Percentiles rank a stretch among this genome's conserved stretches.
phyloP scores from a whole-genome alignment of 2,113 vertebrate genomes.

The Pteropus alecto region DNA sequence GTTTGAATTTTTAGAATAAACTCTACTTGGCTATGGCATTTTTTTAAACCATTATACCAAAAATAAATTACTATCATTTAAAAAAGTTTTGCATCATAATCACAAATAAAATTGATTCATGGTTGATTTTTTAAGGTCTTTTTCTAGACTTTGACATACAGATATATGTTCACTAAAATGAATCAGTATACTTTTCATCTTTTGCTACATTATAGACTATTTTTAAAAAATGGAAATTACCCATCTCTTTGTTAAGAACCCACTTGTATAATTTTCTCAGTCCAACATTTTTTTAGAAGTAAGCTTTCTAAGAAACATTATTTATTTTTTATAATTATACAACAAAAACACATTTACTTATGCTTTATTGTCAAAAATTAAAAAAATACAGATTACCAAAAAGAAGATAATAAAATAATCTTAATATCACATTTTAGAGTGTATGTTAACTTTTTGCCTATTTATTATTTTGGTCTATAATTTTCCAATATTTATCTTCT shows the following conservation, averaged over 20 bases:
- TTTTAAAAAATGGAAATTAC: neutral
- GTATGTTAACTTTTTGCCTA: neutral
- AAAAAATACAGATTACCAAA: neutral
- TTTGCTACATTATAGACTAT: neutral
- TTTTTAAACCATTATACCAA: neutral
- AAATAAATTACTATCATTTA: neutral
- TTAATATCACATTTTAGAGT: neutral
- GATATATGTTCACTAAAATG: neutral
- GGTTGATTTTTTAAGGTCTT: neutral
- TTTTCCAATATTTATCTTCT: neutral
- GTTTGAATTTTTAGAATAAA: neutral
- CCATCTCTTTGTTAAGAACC: neutral
- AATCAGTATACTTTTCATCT: neutral
- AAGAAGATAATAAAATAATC: neutral
- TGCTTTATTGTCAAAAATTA: neutral
- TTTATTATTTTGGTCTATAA: neutral
- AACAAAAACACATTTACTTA: neutral
- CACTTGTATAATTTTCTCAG: neutral
- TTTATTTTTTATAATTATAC: neutral
- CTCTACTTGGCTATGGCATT: neutral
- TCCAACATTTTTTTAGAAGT: neutral
- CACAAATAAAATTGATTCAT: neutral
- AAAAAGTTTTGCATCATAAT: neutral
- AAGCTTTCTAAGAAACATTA: neutral
- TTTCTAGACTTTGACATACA: neutral